Evolutionary conservation across 92 coral and sea anemone genomes (phyloP).

Genomic region (Palythoa grandiflora): DNA sequence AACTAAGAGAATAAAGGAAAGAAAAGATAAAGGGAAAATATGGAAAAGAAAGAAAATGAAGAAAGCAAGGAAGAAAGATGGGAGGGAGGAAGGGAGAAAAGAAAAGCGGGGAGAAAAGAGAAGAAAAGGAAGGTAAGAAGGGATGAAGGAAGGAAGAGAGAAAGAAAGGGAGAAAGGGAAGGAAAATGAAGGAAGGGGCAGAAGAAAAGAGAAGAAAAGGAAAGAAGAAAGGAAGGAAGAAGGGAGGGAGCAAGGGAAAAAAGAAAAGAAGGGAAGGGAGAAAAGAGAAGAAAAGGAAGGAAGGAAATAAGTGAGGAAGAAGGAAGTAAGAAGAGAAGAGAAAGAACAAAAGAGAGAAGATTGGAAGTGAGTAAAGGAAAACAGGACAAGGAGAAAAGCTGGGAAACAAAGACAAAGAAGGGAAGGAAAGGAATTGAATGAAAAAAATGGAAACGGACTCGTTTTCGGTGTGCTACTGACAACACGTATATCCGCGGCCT

Average conservation of each 20-base stretch:
- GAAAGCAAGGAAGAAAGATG: not conserved
- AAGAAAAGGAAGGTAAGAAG: not conserved
- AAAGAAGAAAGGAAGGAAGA: not conserved
- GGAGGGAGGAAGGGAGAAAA: not conserved
- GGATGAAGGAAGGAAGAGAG: not conserved
- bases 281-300: not conserved
- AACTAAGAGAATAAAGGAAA: too few species aligned
- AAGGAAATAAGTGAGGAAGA: not conserved
- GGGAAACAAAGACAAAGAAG: too few species aligned
- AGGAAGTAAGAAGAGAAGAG: not conserved
- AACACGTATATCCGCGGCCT: too few species aligned
- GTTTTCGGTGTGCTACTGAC: too few species aligned
- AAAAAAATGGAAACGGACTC: too few species aligned
- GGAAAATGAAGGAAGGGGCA: not conserved
- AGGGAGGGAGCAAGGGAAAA: not conserved
- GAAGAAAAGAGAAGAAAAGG: not conserved
- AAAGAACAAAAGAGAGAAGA: too few species aligned
- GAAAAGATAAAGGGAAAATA: not conserved
- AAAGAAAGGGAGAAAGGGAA: too few species aligned
- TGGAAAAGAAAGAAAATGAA: not conserved
- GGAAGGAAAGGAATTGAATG: too few species aligned
- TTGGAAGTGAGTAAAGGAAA: too few species aligned
- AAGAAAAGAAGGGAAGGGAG: not conserved
- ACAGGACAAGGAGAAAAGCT: too few species aligned
- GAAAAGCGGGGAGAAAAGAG: not conserved